These are phyloP conservation scores for Napeogenes inachia DNA, from an alignment of 2,888 invertebrate species.

Conservation along the genomic window DNA sequence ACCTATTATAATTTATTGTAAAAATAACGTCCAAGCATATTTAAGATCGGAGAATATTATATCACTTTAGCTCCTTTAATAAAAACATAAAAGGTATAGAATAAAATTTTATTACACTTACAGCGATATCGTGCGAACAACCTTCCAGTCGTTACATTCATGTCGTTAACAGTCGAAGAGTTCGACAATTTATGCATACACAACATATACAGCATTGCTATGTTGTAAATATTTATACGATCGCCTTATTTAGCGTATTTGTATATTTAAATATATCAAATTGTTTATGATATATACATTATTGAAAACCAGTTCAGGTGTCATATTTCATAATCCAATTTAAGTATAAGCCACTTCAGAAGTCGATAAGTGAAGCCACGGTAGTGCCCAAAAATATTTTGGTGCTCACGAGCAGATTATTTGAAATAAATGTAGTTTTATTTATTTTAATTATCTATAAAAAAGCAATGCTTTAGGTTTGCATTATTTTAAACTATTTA, in stretches of 20 bases:
- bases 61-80: slow-evolving; percentile 1
- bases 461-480: too few species aligned
- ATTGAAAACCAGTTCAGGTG: not conserved
- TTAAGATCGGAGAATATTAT: not conserved
- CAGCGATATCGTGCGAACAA: not conserved
- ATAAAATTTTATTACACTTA: slow-evolving; percentile 1
- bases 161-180: slow-evolving; percentile 4
- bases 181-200: slow-evolving; percentile 11
- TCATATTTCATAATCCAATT: not conserved
- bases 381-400: slow-evolving; percentile 22
- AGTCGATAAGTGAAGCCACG: not conserved
- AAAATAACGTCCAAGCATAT: not conserved
- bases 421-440: too few species aligned
- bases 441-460: too few species aligned
- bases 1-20: too few species aligned
- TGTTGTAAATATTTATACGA: slow-evolving; percentile 1
- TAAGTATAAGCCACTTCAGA: not conserved
- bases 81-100: not conserved
- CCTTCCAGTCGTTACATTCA: not conserved
- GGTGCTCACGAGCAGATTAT: too few species aligned
- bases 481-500: too few species aligned
- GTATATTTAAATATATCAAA: not conserved
- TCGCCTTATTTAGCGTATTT: not conserved
- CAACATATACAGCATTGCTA: slow-evolving; percentile 2
- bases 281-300: not conserved